Base-by-base conservation (phyloP, 2,113 vertebrate genomes). In the Grantiella picta region DNA sequence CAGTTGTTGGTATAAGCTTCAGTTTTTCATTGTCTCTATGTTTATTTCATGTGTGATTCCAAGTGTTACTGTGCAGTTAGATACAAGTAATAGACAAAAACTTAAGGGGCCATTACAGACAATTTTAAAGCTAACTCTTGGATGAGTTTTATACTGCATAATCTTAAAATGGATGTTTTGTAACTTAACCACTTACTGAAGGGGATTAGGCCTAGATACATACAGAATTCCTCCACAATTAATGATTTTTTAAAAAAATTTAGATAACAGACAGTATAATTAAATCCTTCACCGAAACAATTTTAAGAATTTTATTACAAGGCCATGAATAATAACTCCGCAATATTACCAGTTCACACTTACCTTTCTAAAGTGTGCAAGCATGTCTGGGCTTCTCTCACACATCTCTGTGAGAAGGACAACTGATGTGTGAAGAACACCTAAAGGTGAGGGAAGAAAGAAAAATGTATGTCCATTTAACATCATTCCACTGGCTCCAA, bases 361-460 rank as follows among this genome's bases (percentile, higher is more conserved):
- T 98, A 99, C 99, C 99, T 99, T 99, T 98, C 99, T 98, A 96
- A 99, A 99, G 97, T 99, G 99, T 87, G 99, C 98, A 70, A 99
- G 98, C 99, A 99, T 99, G 97, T 99, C 99, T 78, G 99, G 99
- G 97, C 99, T 99, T 97, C 99, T 98, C 98, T 99, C 99, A 97
- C 99, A 99, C 99, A 99, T 99, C 97, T 99, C 99, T 93, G 99
- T 99, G 96, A 99, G 99, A 47, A 99, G 99, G 91, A 99, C 99
- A 92, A 99, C 99, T 57, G 99, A 99, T 63, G 99, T 99, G 96
- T 99, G 99, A 96, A 99, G 99, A 97, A 99, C 99, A 97, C 99
- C 99, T 99, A 96, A 94, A 66, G 63, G 33, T 16, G 80, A 86
- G 47, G 19, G 4, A 7, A 4, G 2, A 40, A 33, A 75, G 5